A percentile compares a stretch with the other conserved stretches of the same genome.
These are phyloP conservation scores for Chrysotoxum bicinctum DNA, from an alignment of 2,888 invertebrate genomes.

Conservation along the genomic window DNA sequence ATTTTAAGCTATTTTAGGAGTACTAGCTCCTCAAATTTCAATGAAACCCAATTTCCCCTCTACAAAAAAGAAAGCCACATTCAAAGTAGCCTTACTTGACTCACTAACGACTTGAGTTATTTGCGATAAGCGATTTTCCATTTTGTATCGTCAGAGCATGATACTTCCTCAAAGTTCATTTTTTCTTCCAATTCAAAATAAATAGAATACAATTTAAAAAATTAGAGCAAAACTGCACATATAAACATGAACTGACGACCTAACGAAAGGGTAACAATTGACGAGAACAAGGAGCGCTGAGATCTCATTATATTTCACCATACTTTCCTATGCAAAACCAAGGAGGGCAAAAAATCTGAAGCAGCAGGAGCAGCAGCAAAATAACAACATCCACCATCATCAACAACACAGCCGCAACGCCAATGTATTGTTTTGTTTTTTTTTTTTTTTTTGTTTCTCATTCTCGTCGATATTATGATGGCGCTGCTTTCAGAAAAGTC, in stretches of 20 bases:
- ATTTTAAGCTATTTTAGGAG: no score
- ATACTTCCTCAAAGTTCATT: neutral
- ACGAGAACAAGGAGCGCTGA: neutral
- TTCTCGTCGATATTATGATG: constrained; percentile 21
- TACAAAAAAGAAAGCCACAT: no score
- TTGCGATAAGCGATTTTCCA: no score
- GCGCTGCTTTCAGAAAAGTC: constrained; percentile 26
- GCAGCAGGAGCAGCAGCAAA: neutral
- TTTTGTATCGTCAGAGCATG: neutral
- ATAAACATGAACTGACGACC: neutral
- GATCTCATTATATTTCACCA: neutral
- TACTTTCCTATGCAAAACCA: neutral
- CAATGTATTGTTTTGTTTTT: neutral
- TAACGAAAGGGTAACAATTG: neutral
- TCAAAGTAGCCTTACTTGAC: no score
- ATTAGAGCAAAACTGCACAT: neutral
- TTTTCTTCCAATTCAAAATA: neutral
- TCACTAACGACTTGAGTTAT: no score
- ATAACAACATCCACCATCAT: neutral
- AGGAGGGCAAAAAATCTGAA: neutral
- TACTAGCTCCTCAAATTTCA: no score
- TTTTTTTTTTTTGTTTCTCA: neutral
- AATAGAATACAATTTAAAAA: neutral
- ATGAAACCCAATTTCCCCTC: no score
- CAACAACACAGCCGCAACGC: constrained; percentile 36